phyloP scores from a whole-genome alignment of 2,113 vertebrate species.

The Seriola quinqueradiata region DNA sequence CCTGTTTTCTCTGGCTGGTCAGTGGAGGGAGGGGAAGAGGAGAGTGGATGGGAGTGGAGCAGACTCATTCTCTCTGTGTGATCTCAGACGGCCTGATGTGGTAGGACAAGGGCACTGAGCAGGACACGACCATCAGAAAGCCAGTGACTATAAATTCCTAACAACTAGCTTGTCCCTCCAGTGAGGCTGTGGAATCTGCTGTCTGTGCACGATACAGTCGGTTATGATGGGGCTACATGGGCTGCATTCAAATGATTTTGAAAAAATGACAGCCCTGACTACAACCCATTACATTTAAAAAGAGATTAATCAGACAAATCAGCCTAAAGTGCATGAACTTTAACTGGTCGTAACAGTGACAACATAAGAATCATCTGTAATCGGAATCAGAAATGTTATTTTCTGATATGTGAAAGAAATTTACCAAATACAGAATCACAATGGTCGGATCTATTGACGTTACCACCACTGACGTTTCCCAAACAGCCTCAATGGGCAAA shows the following conservation, averaged over 20 bases:
- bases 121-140: neutral
- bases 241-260: neutral
- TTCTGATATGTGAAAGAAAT: too few species aligned
- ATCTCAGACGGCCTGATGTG: constrained; percentile 28
- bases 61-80: constrained; percentile 25
- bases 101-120: constrained; percentile 17
- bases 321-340: too few species aligned
- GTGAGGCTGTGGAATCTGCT: neutral
- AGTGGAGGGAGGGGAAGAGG: constrained; percentile 50
- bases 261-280: too few species aligned
- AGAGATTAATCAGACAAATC: neutral
- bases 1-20: constrained; percentile 82
- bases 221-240: neutral
- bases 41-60: constrained; percentile 55
- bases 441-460: neutral
- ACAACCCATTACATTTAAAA: neutral
- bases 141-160: neutral
- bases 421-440: too few species aligned
- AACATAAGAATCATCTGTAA: too few species aligned
- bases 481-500: neutral
- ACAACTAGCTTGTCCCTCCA: neutral
- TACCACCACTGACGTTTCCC: neutral
- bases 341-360: too few species aligned
- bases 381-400: too few species aligned
- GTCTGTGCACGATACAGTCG: neutral